Evolutionary conservation across 2,113 vertebrate species (phyloP).

Genomic region (Neogobius melanostomus): DNA sequence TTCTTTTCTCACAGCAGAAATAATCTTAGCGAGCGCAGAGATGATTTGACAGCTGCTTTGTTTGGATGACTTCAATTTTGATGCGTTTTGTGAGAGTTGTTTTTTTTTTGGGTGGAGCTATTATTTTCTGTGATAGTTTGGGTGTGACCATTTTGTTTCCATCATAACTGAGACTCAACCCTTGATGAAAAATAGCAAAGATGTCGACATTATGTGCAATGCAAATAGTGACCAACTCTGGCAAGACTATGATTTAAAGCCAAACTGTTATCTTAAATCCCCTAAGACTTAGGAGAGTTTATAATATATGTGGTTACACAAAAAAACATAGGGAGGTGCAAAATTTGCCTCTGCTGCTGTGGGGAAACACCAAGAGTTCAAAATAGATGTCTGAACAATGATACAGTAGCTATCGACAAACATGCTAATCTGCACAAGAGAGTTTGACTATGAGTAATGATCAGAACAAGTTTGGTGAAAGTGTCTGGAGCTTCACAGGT

Average conservation of each 20-base stretch:
- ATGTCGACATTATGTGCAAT: not conserved
- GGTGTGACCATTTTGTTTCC: conserved; percentile 45
- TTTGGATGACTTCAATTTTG: conserved; percentile 42
- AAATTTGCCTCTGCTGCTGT: no score
- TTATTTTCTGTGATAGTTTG: conserved; percentile 42
- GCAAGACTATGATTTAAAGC: not conserved
- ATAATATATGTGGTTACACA: no score
- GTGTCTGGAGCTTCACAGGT: no score
- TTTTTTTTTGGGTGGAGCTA: conserved; percentile 45
- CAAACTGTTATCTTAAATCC: no score
- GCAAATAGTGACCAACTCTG: not conserved
- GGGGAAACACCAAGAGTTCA: no score
- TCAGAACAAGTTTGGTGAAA: no score
- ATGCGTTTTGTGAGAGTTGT: conserved; percentile 37
- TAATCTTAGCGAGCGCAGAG: conserved; percentile 9
- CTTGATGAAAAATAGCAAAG: not conserved
- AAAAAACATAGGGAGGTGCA: no score
- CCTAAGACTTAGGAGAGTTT: no score
- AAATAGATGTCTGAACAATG: no score
- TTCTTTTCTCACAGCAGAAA: not conserved
- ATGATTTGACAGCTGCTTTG: conserved; percentile 27
- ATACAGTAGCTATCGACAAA: no score
- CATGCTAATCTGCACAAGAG: no score
- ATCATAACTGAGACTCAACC: conserved; percentile 32
- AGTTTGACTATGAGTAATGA: no score